Conservation (phyloP, 2,888 invertebrate species). For the Drosophila helvetica region DNA sequence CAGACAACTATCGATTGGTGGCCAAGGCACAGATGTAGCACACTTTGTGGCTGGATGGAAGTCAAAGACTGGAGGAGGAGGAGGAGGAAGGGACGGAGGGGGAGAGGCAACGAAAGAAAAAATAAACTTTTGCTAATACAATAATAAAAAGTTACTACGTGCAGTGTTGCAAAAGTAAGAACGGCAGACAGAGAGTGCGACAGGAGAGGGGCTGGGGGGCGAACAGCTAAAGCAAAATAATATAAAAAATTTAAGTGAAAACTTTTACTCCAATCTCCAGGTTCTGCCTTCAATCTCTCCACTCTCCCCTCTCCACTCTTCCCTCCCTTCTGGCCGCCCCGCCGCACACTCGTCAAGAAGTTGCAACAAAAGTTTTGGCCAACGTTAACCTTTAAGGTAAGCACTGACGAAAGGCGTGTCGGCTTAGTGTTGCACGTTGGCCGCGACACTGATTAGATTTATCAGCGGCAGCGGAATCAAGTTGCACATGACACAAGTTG, state of each 20-base stretch:
- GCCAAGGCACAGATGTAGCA: slow-evolving; percentile 1
- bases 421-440: slow-evolving; percentile 64
- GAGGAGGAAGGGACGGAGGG: slow-evolving; percentile 2
- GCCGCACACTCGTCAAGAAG: slow-evolving; percentile 50
- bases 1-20: slow-evolving; percentile 52
- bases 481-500: slow-evolving; percentile 63
- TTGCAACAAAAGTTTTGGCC: slow-evolving; percentile 60
- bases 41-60: slow-evolving; percentile 19
- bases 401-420: slow-evolving; percentile 17
- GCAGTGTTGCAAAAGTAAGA: slow-evolving; percentile 57
- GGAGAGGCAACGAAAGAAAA: slow-evolving; percentile 24
- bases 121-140: slow-evolving; percentile 74
- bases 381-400: slow-evolving; percentile 65
- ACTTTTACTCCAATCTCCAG: slow-evolving; percentile 42
- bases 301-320: background rate
- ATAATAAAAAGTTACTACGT: slow-evolving; percentile 74
- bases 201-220: background rate
- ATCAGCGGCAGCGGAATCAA: slow-evolving; percentile 63
- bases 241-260: slow-evolving; percentile 67
- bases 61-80: slow-evolving; percentile 33
- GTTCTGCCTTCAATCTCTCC: background rate
- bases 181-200: background rate
- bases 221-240: slow-evolving; percentile 27
- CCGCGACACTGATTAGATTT: slow-evolving; percentile 76
- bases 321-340: background rate